Conservation (phyloP, 2,797 vertebrate genomes). For the Tragopan temminckii region DNA sequence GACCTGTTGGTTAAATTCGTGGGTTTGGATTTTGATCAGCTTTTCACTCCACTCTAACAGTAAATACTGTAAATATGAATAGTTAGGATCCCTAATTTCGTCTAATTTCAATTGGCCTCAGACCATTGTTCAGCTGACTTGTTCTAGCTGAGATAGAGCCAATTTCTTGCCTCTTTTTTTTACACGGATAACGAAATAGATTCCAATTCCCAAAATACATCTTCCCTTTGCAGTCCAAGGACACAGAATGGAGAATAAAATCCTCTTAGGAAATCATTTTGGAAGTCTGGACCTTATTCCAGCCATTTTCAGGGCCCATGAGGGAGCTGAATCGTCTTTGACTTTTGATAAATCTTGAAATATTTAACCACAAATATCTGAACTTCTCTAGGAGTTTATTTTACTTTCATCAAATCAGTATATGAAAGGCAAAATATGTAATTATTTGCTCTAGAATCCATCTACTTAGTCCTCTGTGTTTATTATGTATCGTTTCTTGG, state of each 20-base stretch:
- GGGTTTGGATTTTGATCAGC: background rate
- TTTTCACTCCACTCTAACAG: background rate
- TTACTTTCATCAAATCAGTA: conserved; percentile 25
- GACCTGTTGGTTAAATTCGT: background rate
- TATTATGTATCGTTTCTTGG: conserved; percentile 47
- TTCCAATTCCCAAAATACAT: conserved; percentile 3
- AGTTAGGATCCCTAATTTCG: background rate
- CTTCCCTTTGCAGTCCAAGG: background rate
- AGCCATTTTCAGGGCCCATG: background rate
- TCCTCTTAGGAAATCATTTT: background rate
- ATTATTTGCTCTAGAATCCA: conserved; percentile 31
- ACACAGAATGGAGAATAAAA: background rate
- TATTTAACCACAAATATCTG: conserved; percentile 62
- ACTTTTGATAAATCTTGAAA: conserved; percentile 60
- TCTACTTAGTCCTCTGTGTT: conserved; percentile 27
- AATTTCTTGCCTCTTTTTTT: background rate
- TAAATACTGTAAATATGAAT: background rate
- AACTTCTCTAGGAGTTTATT: conserved; percentile 49
- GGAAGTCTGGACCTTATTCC: background rate
- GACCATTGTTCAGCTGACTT: background rate
- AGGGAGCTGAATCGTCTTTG: conserved; percentile 42
- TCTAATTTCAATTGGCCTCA: background rate
- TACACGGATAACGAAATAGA: background rate
- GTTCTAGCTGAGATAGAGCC: background rate
- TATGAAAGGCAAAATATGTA: background rate